phyloP scores from a whole-genome alignment of 2,113 vertebrate species.

The Aleadryas rufinucha region DNA sequence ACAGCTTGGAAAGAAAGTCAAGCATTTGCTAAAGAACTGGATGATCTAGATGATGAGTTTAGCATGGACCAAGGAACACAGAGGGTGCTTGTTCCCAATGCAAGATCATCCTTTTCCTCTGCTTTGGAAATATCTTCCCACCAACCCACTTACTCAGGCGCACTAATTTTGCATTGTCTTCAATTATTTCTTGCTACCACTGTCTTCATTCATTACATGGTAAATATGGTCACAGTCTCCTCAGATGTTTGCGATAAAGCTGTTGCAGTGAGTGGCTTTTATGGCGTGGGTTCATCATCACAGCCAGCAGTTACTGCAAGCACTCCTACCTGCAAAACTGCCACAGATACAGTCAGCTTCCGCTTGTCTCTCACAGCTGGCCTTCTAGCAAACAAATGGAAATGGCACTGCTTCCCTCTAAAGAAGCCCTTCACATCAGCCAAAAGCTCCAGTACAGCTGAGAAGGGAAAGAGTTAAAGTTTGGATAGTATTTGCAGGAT shows the following conservation, averaged over 20 bases:
- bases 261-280: neutral
- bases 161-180: neutral
- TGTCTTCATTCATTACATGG: neutral
- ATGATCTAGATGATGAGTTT: neutral
- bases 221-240: neutral
- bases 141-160: neutral
- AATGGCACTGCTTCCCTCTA: neutral
- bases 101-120: neutral
- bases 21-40: neutral
- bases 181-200: neutral
- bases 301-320: neutral
- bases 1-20: neutral
- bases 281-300: neutral
- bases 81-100: neutral
- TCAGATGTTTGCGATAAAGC: neutral
- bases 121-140: neutral
- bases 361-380: neutral
- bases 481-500: neutral
- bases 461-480: neutral
- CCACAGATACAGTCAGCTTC: neutral
- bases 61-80: neutral
- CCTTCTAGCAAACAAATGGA: neutral
- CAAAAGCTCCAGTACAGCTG: neutral
- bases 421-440: neutral
- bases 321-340: neutral